Evolutionary conservation across 2,888 invertebrate species (phyloP).

Genomic region (Halictus ligatus): DNA sequence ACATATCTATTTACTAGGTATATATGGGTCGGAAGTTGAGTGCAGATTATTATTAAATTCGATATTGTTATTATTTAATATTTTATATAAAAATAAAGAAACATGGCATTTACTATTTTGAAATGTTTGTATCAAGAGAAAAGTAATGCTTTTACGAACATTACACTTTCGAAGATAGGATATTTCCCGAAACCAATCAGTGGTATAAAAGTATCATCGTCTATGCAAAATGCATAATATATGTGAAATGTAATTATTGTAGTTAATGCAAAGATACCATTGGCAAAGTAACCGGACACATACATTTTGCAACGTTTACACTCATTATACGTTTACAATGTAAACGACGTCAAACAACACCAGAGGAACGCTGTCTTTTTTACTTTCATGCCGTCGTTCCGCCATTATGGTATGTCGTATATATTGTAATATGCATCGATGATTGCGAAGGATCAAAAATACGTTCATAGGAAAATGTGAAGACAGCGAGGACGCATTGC

Average conservation of each 20-base stretch:
- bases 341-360: constrained; percentile 17
- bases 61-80: constrained; percentile 1
- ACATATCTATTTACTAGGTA: constrained; percentile 14
- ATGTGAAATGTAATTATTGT: neutral
- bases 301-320: neutral
- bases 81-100: neutral
- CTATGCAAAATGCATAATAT: neutral
- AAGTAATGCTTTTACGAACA: constrained; percentile 10
- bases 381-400: constrained; percentile 45
- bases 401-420: constrained; percentile 52
- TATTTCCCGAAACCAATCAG: neutral
- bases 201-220: constrained; percentile 1
- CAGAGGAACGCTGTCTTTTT: constrained; percentile 23
- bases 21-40: constrained; percentile 11
- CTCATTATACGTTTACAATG: neutral
- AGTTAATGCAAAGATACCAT: neutral
- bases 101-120: constrained; percentile 13
- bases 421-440: constrained; percentile 43
- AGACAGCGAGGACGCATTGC: constrained; percentile 21
- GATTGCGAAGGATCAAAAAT: constrained; percentile 44
- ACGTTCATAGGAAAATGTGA: constrained; percentile 37
- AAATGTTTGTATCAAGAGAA: constrained; percentile 1
- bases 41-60: constrained; percentile 5
- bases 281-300: neutral
- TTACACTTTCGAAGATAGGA: neutral